These are phyloP conservation scores for Ceratothoa steindachneri DNA, from an alignment of 2,888 invertebrate species.

Conservation along the genomic window DNA sequence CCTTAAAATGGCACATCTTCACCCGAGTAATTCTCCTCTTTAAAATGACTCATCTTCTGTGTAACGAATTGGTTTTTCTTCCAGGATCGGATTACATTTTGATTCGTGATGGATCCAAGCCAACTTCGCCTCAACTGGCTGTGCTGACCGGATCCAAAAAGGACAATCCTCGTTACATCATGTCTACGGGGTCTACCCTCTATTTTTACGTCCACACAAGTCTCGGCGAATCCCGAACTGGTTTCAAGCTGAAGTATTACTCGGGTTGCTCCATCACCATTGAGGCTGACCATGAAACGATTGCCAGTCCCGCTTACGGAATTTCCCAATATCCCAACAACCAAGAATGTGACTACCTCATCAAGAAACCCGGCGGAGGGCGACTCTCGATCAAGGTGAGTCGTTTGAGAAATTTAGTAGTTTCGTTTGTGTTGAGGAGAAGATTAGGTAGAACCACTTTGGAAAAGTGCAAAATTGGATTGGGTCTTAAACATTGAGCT, in stretches of 20 bases:
- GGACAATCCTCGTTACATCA: constrained; percentile 73
- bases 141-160: constrained; percentile 73
- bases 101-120: constrained; percentile 83
- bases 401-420: background rate
- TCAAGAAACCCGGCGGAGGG: constrained; percentile 76
- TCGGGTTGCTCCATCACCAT: constrained; percentile 83
- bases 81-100: constrained; percentile 69
- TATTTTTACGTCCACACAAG: constrained; percentile 90
- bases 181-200: constrained; percentile 81
- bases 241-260: constrained; percentile 70
- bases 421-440: background rate
- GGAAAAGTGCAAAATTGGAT: background rate
- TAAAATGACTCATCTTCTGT: no score
- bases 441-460: background rate
- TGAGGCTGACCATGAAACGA: constrained; percentile 74
- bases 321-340: constrained; percentile 83
- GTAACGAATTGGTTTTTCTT: no score
- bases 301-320: constrained; percentile 83
- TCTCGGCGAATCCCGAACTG: constrained; percentile 80
- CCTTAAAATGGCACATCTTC: no score
- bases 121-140: constrained; percentile 78
- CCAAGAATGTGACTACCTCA: constrained; percentile 81
- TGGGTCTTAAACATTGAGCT: no score
- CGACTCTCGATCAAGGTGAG: constrained; percentile 59
- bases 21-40: no score